phyloP scores from a whole-genome alignment of 2,113 vertebrate species.

The Passer domesticus region DNA sequence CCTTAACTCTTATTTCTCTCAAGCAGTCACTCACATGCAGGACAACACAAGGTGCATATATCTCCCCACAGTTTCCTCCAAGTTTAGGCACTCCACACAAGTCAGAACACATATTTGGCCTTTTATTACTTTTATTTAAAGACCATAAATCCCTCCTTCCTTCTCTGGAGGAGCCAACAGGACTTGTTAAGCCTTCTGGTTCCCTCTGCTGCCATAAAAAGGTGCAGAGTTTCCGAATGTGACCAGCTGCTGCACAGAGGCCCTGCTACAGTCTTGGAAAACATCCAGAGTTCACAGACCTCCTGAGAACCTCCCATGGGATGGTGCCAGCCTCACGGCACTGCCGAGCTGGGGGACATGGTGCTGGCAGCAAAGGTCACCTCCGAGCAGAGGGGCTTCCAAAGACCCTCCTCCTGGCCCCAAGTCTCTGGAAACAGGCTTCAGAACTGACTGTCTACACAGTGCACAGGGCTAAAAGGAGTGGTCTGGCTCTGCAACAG shows the following conservation, averaged over 20 bases:
- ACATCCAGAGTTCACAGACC: neutral
- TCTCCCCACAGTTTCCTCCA: neutral
- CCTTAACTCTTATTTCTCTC: neutral
- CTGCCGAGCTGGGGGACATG: fast-evolving
- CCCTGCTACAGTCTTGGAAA: neutral
- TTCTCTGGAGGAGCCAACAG: slow-evolving; percentile 7
- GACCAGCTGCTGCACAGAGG: slow-evolving; percentile 23
- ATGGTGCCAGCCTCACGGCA: fast-evolving
- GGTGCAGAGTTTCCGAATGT: neutral
- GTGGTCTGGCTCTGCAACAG: neutral
- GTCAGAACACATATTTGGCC: neutral
- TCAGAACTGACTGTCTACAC: neutral
- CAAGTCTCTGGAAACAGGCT: neutral
- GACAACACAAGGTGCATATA: neutral
- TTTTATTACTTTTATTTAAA: slow-evolving; percentile 19
- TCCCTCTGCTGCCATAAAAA: slow-evolving; percentile 48
- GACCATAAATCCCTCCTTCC: slow-evolving; percentile 17
- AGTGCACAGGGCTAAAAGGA: neutral
- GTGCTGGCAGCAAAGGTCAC: neutral
- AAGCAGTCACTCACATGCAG: neutral
- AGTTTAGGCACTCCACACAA: neutral
- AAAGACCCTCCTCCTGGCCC: neutral
- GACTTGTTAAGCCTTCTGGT: slow-evolving; percentile 23
- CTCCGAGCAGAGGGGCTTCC: neutral
- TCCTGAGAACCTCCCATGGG: neutral